A percentile compares a stretch with the other conserved stretches of the same genome.
Conservation (phyloP, 2,888 invertebrate genomes). For the Syrphus vitripennis region DNA sequence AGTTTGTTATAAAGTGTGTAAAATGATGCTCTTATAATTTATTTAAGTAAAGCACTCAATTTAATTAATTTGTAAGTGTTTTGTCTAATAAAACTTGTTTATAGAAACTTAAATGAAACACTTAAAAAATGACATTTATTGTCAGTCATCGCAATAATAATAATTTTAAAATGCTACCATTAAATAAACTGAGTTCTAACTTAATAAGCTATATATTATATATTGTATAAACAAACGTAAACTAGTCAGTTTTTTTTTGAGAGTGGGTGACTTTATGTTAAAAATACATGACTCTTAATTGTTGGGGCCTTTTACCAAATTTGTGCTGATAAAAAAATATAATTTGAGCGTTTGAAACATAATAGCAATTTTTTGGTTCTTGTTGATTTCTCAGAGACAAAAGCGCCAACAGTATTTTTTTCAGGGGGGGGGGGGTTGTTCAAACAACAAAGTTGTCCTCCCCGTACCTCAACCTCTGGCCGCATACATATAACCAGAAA, state of each 20-base stretch:
- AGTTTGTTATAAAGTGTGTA: background rate
- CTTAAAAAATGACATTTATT: conserved; percentile 15
- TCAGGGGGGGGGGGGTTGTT: too few relatives aligned
- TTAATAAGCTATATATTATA: conserved; percentile 9
- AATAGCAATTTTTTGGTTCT: background rate
- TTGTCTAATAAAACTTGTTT: conserved; percentile 27
- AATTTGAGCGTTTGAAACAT: background rate
- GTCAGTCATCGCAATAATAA: conserved; percentile 26
- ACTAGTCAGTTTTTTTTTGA: background rate
- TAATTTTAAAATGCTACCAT: background rate
- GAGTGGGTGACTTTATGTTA: background rate
- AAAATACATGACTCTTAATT: background rate
- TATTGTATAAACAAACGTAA: too few relatives aligned
- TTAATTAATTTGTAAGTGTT: conserved; percentile 30
- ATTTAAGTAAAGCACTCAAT: conserved; percentile 23
- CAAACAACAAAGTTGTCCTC: too few relatives aligned
- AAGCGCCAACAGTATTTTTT: too few relatives aligned
- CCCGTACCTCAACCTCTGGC: too few relatives aligned
- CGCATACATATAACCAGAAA: too few relatives aligned
- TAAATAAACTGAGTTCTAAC: background rate
- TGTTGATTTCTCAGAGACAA: too few relatives aligned
- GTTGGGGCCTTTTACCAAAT: background rate
- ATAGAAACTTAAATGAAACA: conserved; percentile 8
- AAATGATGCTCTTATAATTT: conserved; percentile 35
- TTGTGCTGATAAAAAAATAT: background rate